These are phyloP conservation scores for Caenorhabditis latens DNA, from an alignment of 1,140 invertebrate genomes.

Conservation along the genomic window DNA sequence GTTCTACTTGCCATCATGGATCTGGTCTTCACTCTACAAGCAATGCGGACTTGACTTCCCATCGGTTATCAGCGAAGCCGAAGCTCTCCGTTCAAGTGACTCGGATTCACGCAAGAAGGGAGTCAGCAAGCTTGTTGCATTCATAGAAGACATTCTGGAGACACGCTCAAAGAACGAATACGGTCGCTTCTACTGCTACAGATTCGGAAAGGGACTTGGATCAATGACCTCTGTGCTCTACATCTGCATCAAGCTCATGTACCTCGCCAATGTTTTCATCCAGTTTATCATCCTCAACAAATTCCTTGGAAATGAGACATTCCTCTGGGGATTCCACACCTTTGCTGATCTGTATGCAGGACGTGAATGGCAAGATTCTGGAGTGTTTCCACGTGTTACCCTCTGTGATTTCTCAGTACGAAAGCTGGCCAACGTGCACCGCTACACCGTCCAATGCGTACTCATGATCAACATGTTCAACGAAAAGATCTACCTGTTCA, in stretches of 20 bases:
- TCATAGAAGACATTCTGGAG: slow-evolving; percentile 73
- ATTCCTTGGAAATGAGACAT: slow-evolving; percentile 79
- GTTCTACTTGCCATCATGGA: slow-evolving; percentile 80
- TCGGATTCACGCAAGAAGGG: slow-evolving; percentile 69
- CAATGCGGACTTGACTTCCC: slow-evolving; percentile 78
- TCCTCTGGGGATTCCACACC: slow-evolving; percentile 78
- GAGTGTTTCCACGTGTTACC: slow-evolving; percentile 79
- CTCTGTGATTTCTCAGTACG: slow-evolving; percentile 78
- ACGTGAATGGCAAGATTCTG: slow-evolving; percentile 73
- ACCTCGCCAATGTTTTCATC: slow-evolving; percentile 79
- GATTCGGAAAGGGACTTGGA: slow-evolving; percentile 78
- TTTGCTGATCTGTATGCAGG: slow-evolving; percentile 70
- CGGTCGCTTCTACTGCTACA: slow-evolving; percentile 67
- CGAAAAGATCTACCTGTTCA: slow-evolving; percentile 77
- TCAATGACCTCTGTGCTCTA: slow-evolving; percentile 80
- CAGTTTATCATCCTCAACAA: slow-evolving; percentile 80
- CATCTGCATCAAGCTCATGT: slow-evolving; percentile 80
- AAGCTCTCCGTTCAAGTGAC: slow-evolving; percentile 67
- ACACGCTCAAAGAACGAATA: slow-evolving; percentile 67
- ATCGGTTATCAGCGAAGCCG: slow-evolving; percentile 73
- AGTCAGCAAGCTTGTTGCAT: slow-evolving; percentile 67
- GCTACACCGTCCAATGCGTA: slow-evolving; percentile 78
- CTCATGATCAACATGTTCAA: slow-evolving; percentile 79
- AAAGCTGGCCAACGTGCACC: slow-evolving; percentile 78
- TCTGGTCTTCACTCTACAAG: slow-evolving; percentile 80